Evolutionary conservation across 1,140 invertebrate species (phyloP), one percentile per base, ranked within the genome.

Genomic region (Cheumatopsyche charites): DNA sequence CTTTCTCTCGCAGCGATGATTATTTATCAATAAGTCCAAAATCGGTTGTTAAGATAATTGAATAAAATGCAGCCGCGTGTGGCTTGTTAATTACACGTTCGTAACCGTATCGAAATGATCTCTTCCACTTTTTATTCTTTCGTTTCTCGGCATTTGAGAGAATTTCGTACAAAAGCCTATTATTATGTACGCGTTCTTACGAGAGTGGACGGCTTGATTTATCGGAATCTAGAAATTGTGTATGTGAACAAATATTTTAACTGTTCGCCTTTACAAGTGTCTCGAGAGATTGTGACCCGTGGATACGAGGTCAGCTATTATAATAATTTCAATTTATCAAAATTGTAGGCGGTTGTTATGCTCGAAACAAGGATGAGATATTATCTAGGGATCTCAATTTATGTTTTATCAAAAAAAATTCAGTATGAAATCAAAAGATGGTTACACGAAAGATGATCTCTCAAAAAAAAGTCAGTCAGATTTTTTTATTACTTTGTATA

Each of bases 71-170:
- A 23, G 21, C 23, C 55, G 55, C 21, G 55, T 58, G 55, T 58
- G 23, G 55, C 21, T 58, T 25, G 55, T 58, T 58, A 58, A 58
- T 58, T 58, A 58, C 21, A 58, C 55, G 55, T 58, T 36, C 25
- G 55, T 25, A 58, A 58, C 55, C 55, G 55, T 58, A 58, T 58
- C 55, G 55, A 58, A 58, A 58, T 58, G 23, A 58, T 58, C 55
- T 58, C 21, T 25, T 9, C 21, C 21, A 58, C 13, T 11, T 58
- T 23, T n/a, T n/a, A n/a, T n/a, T 36, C 29, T 36, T 36, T 9
- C 29, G 9, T 36, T 36, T 36, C 29, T 36, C 29, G 29, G 29
- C 13, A 58, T 58, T 11, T 25, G 3, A 9, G 23, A 19, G 55
- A 58, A 58, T 58, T 36, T 58, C 55, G 55, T 19, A 58, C 21